A percentile compares a stretch with the other conserved stretches of the same genome.
These are phyloP conservation scores for Heliconius eleuchia DNA, from an alignment of 1,140 invertebrate genomes.

Conservation along the genomic window DNA sequence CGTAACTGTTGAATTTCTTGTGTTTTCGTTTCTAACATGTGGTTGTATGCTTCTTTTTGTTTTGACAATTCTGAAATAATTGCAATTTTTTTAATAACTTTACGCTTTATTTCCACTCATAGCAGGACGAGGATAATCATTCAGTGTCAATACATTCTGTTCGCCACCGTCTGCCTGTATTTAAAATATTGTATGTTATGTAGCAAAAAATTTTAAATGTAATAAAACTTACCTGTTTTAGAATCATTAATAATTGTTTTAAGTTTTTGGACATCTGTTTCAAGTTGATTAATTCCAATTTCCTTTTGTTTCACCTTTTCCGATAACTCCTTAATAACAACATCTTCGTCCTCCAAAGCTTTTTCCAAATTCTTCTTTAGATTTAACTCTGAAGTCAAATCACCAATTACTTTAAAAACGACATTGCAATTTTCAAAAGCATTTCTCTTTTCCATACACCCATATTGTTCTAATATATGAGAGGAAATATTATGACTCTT, in stretches of 20 bases:
- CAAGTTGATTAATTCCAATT: slow-evolving; percentile 35
- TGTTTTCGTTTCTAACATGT: slow-evolving; percentile 41
- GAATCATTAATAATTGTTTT: slow-evolving; percentile 42
- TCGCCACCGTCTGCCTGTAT: too few species aligned
- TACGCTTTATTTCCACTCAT: not conserved
- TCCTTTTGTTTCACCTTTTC: slow-evolving; percentile 43
- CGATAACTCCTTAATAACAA: slow-evolving; percentile 35
- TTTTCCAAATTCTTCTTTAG: slow-evolving; percentile 39
- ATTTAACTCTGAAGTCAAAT: slow-evolving; percentile 39
- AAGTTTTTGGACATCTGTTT: slow-evolving; percentile 42
- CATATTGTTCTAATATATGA: slow-evolving; percentile 39
- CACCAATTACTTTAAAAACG: slow-evolving; percentile 42
- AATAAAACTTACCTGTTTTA: slow-evolving; percentile 47
- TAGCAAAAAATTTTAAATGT: too few species aligned
- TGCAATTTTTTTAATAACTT: not conserved
- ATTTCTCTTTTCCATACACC: slow-evolving; percentile 21
- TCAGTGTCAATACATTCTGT: too few species aligned
- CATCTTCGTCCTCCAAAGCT: slow-evolving; percentile 42
- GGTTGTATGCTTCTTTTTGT: slow-evolving; percentile 41
- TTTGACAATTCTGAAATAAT: slow-evolving; percentile 48
- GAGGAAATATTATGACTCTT: slow-evolving; percentile 35
- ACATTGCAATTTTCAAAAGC: slow-evolving; percentile 38
- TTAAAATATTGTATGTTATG: too few species aligned
- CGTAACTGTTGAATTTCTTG: slow-evolving; percentile 47
- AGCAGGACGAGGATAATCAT: too few species aligned